Percentiles rank a stretch among this genome's conserved stretches.
These are phyloP conservation scores for Molorchus minor DNA, from an alignment of 2,888 invertebrate genomes.

Conservation along the genomic window DNA sequence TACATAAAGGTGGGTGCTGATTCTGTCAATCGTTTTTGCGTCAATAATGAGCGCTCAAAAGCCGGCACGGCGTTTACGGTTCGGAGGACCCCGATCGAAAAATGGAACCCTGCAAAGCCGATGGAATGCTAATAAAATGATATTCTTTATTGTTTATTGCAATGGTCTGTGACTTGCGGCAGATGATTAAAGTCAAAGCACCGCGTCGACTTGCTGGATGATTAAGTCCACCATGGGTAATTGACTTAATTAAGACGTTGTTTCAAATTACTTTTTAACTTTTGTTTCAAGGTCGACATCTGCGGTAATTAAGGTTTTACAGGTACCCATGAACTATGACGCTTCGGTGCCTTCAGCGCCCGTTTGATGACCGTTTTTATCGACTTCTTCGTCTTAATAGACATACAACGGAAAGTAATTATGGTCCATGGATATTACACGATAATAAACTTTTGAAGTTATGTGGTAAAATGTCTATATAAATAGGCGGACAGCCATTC, in stretches of 20 bases:
- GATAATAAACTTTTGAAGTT: not conserved
- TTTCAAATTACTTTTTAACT: constrained; percentile 15
- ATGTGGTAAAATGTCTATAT: not conserved
- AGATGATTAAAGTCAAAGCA: constrained; percentile 36
- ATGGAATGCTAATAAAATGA: constrained; percentile 43
- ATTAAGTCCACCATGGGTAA: constrained; percentile 40
- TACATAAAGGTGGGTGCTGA: constrained; percentile 31
- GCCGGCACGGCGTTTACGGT: constrained; percentile 38
- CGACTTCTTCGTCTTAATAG: not conserved
- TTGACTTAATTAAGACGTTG: constrained; percentile 46
- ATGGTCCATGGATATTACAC: constrained; percentile 7
- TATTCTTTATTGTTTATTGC: constrained; percentile 44
- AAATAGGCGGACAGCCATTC: not conserved
- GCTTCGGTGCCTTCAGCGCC: not conserved
- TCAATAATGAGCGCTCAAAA: constrained; percentile 41
- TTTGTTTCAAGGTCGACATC: constrained; percentile 11
- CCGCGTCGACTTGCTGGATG: constrained; percentile 36
- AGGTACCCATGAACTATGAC: not conserved
- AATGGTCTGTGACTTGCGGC: constrained; percentile 32
- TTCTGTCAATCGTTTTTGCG: constrained; percentile 42
- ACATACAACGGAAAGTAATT: not conserved
- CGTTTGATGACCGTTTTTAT: not conserved
- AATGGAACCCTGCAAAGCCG: constrained; percentile 43
- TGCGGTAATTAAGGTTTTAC: constrained; percentile 4
- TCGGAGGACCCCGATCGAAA: constrained; percentile 41